Evolutionary conservation across 2,797 vertebrate species (phyloP), one percentile per base, ranked within the genome.

Genomic region (Streptopelia turtur): DNA sequence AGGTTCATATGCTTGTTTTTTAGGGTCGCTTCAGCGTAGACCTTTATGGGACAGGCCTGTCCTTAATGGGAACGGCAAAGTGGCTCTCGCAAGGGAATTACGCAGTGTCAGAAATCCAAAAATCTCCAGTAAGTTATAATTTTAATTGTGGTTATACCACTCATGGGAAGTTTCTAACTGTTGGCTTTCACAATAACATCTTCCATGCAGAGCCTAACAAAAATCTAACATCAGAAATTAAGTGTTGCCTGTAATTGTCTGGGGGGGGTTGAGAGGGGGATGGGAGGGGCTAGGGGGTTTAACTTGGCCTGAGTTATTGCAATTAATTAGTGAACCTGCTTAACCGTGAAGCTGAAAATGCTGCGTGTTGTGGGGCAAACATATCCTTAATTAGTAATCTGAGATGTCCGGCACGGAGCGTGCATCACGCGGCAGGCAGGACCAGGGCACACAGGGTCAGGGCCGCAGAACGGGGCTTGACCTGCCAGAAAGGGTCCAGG

Each of bases 31-130:
- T 99, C 95, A 98, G 98, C 93, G 97, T 99, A 97, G 99, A 99
- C 97, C 98, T 99, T 31, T 98, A 98, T 1, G 99, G 99, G 95
- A 99, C 99, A 7, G 99, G 99, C 37, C 97, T 99, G 35, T 98
- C 98, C 49, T 96, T 99, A 84, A 87, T 95, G 4, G 98, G 98
- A 50, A 97, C 98, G 11, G 97, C 98, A n/a, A 98, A 98, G 37
- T 99, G 99, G 99, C 97, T 98, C 80, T 98, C 99, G 1, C 99
- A 99, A 93, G 99, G 99, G 90, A 99, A 99, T 97, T 99, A 99
- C 0, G 99, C 98, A 0, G 98, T 99, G 83, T 98, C 98, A 0
- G 98, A 99, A 95, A 97, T 99, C 83, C 98, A 98, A 37, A 99
- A 98, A 97, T 99, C 99, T 35, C 98, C 98, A 97, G 99, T 99